Evolutionary conservation across 2,113 vertebrate species (phyloP).

Genomic region (Eleginops maclovinus): DNA sequence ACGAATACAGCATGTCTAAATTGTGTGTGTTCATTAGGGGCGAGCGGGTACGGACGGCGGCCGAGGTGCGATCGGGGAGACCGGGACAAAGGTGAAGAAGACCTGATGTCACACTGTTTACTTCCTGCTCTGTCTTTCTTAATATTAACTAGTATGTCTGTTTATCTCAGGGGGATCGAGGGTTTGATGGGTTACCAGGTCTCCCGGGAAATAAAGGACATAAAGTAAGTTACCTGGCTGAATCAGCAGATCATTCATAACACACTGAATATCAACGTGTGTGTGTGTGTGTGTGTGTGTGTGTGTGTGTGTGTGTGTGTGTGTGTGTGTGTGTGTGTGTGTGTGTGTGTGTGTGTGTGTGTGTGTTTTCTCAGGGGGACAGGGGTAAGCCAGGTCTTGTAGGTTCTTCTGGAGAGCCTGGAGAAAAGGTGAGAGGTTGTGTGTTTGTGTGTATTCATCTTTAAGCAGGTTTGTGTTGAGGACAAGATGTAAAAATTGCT

Average conservation of each 20-base stretch:
- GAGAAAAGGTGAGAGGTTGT: constrained; percentile 85
- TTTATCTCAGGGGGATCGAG: constrained; percentile 90
- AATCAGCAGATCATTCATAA: not conserved
- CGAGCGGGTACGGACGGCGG: constrained; percentile 91
- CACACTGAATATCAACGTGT: not conserved
- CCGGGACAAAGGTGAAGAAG: constrained; percentile 90
- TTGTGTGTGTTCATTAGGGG: constrained; percentile 82
- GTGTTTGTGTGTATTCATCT: not conserved
- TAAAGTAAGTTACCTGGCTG: constrained; percentile 65
- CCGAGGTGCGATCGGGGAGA: constrained; percentile 92
- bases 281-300: not conserved
- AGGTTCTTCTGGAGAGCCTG: constrained; percentile 80
- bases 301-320: no score
- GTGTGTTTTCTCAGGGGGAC: constrained; percentile 72
- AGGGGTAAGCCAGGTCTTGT: constrained; percentile 76
- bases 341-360: no score
- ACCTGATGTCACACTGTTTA: not conserved
- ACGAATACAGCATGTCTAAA: not conserved
- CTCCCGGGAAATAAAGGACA: constrained; percentile 85
- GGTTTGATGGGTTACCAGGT: constrained; percentile 96
- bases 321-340: no score
- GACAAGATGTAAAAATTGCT: not conserved
- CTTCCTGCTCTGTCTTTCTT: not conserved
- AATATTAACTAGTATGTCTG: not conserved
- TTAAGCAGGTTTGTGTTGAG: not conserved